A percentile compares a stretch with the other conserved stretches of the same genome.
Evolutionary conservation across 2,888 invertebrate species (phyloP).

Genomic region (Ennomos quercinarius): DNA sequence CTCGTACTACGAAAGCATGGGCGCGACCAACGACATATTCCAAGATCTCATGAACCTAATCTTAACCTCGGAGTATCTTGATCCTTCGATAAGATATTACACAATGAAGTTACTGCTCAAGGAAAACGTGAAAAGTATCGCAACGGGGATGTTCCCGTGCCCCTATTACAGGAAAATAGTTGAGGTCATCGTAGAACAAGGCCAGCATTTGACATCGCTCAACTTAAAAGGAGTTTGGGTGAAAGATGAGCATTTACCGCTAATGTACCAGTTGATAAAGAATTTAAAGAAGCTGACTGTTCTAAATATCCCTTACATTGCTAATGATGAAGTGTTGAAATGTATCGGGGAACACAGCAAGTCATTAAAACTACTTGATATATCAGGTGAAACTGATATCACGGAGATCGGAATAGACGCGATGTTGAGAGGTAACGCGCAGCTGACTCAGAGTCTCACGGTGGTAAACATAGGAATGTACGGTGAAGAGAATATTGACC

Average conservation of each 20-base stretch:
- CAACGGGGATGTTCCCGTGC: constrained; percentile 89
- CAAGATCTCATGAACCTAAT: constrained; percentile 89
- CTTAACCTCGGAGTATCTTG: constrained; percentile 87
- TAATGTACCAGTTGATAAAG: constrained; percentile 86
- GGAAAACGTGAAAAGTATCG: constrained; percentile 87
- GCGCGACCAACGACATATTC: constrained; percentile 88
- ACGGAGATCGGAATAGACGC: constrained; percentile 87
- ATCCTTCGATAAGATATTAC: constrained; percentile 88
- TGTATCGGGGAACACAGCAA: constrained; percentile 84
- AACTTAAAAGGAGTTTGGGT: constrained; percentile 91
- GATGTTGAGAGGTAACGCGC: constrained; percentile 82
- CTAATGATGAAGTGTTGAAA: constrained; percentile 88
- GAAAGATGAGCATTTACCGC: constrained; percentile 88
- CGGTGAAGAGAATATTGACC: constrained; percentile 89
- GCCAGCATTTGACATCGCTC: constrained; percentile 86
- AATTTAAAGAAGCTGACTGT: constrained; percentile 86
- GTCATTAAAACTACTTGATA: constrained; percentile 86
- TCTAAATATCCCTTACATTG: constrained; percentile 89
- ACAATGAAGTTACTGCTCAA: constrained; percentile 88
- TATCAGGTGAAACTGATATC: constrained; percentile 89
- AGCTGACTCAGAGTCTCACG: constrained; percentile 82
- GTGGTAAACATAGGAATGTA: constrained; percentile 89
- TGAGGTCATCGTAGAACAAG: constrained; percentile 87
- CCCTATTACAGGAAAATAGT: constrained; percentile 89
- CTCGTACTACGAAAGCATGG: constrained; percentile 85